Evolutionary conservation across 2,797 vertebrate genomes (phyloP).

Genomic region (Protosalanx chinensis): DNA sequence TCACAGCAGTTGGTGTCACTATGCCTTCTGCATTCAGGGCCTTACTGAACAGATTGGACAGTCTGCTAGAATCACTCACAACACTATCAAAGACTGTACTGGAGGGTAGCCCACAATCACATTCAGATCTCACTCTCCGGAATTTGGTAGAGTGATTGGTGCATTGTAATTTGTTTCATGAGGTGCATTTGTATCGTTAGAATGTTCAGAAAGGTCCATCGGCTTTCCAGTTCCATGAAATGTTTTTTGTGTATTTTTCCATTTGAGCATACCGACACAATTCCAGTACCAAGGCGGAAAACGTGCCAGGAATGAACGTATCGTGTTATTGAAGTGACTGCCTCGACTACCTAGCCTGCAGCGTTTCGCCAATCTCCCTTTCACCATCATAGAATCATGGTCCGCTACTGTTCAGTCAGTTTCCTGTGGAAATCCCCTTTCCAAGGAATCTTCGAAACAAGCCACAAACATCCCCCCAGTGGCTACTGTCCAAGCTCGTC

Average conservation of each 20-base stretch:
- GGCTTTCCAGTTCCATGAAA: neutral
- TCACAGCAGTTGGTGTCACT: constrained; percentile 76
- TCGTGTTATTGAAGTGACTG: neutral
- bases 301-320: neutral
- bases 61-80: constrained; percentile 25
- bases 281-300: neutral
- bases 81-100: constrained; percentile 19
- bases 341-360: neutral
- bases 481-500: constrained; percentile 11
- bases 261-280: neutral
- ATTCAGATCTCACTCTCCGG: constrained; percentile 9
- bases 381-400: neutral
- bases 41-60: constrained; percentile 27
- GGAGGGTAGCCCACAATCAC: constrained; percentile 12
- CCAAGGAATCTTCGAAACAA: neutral
- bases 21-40: constrained; percentile 66
- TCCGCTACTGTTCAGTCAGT: no score
- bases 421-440: neutral
- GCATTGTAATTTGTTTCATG: neutral
- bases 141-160: neutral
- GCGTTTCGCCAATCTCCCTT: neutral
- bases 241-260: neutral
- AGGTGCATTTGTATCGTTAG: neutral
- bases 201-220: neutral
- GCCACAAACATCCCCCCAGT: neutral